A percentile compares a stretch with the other conserved stretches of the same genome.
Conservation (phyloP, 2,888 invertebrate genomes). For the Heliconius hortense region DNA sequence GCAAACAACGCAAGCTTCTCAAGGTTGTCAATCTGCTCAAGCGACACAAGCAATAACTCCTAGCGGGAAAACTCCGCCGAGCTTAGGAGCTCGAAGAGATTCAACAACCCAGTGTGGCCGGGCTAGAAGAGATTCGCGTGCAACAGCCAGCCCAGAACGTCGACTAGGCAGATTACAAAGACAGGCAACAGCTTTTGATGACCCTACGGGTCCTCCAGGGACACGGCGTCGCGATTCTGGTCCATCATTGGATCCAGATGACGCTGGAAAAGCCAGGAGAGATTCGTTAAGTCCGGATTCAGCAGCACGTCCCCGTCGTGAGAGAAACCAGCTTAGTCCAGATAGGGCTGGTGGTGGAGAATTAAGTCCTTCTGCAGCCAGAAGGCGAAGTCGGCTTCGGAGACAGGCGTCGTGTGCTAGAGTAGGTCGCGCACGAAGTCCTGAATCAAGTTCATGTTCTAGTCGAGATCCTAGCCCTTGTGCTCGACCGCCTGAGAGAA, state of each 20-base stretch:
- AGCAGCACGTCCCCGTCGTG: conserved; percentile 89
- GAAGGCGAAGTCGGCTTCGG: conserved; percentile 85
- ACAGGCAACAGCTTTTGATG: conserved; percentile 95
- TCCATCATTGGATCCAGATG: conserved; percentile 92
- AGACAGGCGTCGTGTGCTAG: conserved; percentile 90
- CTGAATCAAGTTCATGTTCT: conserved; percentile 90
- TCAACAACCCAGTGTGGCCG: conserved; percentile 92
- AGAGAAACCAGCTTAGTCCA: conserved; percentile 89
- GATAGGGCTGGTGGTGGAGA: conserved; percentile 91
- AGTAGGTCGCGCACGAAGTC: conserved; percentile 82
- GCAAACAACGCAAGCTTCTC: conserved; percentile 59
- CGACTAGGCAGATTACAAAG: conserved; percentile 88
- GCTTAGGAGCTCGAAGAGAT: conserved; percentile 85
- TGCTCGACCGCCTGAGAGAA: conserved; percentile 83
- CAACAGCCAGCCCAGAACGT: conserved; percentile 85
- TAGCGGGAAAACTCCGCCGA: conserved; percentile 69
- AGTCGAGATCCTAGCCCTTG: conserved; percentile 92
- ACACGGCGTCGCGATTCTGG: conserved; percentile 89
- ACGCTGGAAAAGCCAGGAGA: conserved; percentile 88
- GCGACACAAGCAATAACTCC: conserved; percentile 59
- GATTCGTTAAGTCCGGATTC: conserved; percentile 96
- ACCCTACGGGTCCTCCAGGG: conserved; percentile 88
- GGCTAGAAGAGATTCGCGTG: conserved; percentile 85
- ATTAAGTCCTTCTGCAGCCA: conserved; percentile 88
- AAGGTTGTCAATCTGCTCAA: conserved; percentile 50